Evolutionary conservation across 2,888 invertebrate genomes (phyloP), one percentile per base, ranked within the genome.

Genomic region (Synanthedon formicaeformis): DNA sequence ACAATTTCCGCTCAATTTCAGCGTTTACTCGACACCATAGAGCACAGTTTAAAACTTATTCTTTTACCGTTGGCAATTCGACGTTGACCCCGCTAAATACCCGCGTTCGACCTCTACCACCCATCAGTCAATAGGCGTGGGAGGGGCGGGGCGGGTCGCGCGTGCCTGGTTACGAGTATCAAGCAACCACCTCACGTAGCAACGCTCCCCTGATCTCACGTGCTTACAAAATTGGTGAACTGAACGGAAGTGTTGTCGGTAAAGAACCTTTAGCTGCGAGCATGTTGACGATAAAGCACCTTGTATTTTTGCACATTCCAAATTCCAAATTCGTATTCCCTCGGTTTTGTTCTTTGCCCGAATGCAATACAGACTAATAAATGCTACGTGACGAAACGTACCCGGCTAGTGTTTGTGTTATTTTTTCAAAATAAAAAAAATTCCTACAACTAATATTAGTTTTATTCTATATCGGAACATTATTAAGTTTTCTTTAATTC

Each of bases 1-100:
- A 59, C 64, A 70, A 69, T 71, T 71, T 69, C 71, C 70, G 67
- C 71, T 71, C 70, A 69, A 73, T 75, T 73, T 70, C 65, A 64
- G 53, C 68, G 65, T 69, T 73, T 71, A 69, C 62, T 56, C 65
- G 62, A 71, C 71, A 67, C 68, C 67, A 60, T 64, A 62, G 62
- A 63, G 65, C 64, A 61, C 12, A 50, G 62, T 68, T 71, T 67
- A 65, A 70, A 73, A 75, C 74, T 71, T 70, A 70, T 73, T 71
- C 66, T 65, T 69, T 62, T 58, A 63, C 63, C 51, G 34, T 41
- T 54, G 55, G 54, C 71, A 64, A 64, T 53, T 58, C 52, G 52
- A 50, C 41, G 6, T 55, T 4, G 56, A 57, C 51, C 56, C 53
- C 52, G 50, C 49, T 48, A 52, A 55, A 55, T 51, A 49, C 52